Evolutionary conservation across 2,797 vertebrate species (phyloP).

Genomic region (Catamblyrhynchus diadema): DNA sequence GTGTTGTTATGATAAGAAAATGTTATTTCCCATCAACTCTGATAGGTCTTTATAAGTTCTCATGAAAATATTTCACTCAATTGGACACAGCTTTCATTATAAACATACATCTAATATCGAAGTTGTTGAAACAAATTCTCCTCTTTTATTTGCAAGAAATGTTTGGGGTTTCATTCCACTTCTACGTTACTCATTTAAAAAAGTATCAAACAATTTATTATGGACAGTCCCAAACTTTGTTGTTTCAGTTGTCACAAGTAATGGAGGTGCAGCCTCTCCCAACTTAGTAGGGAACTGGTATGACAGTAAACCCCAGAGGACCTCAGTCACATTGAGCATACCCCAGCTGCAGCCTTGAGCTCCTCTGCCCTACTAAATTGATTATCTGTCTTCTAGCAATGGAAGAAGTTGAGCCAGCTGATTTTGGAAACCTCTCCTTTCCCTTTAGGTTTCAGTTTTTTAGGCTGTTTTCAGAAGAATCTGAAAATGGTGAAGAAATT

Average conservation of each 20-base stretch:
- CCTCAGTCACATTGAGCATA: accelerated
- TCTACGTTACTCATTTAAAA: neutral
- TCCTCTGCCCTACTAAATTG: neutral
- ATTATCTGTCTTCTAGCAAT: neutral
- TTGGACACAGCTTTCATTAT: neutral
- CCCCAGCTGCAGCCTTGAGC: neutral
- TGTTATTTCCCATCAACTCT: neutral
- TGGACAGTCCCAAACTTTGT: neutral
- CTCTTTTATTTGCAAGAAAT: neutral
- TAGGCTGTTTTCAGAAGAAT: neutral
- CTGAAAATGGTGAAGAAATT: neutral
- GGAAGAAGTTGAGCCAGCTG: neutral
- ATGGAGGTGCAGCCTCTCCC: neutral
- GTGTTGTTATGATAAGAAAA: neutral
- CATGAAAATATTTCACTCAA: neutral
- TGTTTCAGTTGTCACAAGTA: neutral
- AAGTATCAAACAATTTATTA: neutral
- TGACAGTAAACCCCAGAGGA: neutral
- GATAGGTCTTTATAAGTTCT: neutral
- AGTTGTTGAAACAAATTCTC: neutral
- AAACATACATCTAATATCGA: neutral
- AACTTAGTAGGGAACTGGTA: neutral
- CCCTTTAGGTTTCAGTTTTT: neutral
- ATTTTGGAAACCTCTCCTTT: neutral
- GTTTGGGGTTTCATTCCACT: neutral